phyloP scores from a whole-genome alignment of 2,113 vertebrate species.

The Spea bombifrons region DNA sequence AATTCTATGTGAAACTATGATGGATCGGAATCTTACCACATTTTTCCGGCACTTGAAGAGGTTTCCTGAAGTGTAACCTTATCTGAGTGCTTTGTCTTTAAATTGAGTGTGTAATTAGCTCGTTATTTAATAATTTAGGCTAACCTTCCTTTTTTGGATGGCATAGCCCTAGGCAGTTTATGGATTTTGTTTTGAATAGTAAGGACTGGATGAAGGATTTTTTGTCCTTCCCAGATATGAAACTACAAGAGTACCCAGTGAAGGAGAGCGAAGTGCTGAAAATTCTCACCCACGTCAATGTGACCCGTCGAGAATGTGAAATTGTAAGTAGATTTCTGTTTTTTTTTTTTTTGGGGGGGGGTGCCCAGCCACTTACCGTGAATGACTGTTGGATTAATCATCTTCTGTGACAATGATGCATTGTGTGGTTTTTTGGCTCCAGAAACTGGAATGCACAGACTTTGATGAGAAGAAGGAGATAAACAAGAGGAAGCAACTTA shows the following conservation, averaged over 20 bases:
- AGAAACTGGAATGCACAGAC: slow-evolving; percentile 86
- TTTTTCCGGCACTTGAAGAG: too few relatives aligned
- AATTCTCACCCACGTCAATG: slow-evolving; percentile 92
- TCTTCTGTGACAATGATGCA: not conserved
- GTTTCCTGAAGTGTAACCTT: too few relatives aligned
- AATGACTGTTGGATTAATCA: not conserved
- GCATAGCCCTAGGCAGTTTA: too few relatives aligned
- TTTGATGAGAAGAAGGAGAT: slow-evolving; percentile 95
- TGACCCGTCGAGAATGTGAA: slow-evolving; percentile 80
- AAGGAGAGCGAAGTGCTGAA: slow-evolving; percentile 77
- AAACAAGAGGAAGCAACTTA: slow-evolving; percentile 92
- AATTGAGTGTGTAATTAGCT: too few relatives aligned
- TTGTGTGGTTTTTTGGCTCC: not conserved
- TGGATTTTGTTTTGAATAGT: too few relatives aligned
- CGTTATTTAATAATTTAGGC: too few relatives aligned
- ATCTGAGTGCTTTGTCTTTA: too few relatives aligned
- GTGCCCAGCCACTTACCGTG: not conserved
- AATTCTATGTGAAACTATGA: too few relatives aligned
- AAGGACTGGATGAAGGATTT: too few relatives aligned
- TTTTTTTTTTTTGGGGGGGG: too few relatives aligned
- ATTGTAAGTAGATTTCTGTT: slow-evolving; percentile 61
- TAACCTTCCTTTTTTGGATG: too few relatives aligned
- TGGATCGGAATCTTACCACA: too few relatives aligned
- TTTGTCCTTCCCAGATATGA: slow-evolving; percentile 65
- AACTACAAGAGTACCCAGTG: slow-evolving; percentile 76